Percentiles rank a stretch among this genome's conserved stretches.
Evolutionary conservation across 1,140 invertebrate species (phyloP).

Genomic region (Chrysopa pallens): DNA sequence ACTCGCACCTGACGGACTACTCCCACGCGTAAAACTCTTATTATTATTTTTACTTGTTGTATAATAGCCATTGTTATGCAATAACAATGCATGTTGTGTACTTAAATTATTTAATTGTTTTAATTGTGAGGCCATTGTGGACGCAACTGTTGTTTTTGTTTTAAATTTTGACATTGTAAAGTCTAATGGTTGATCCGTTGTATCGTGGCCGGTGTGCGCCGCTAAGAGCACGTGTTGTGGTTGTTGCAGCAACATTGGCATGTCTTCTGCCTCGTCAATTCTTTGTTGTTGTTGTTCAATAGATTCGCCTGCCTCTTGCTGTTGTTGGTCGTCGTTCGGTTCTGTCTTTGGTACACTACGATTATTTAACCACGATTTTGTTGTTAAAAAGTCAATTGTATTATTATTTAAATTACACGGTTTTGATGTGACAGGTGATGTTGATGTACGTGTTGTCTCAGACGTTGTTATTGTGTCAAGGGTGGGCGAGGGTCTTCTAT

Average conservation of each 20-base stretch:
- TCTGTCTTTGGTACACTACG: no score
- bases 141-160: conserved; percentile 12
- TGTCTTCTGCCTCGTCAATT: conserved; percentile 11
- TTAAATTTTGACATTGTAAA: conserved; percentile 28
- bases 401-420: conserved; percentile 16
- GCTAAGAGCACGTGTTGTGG: conserved; percentile 18
- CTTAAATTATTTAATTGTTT: conserved; percentile 16
- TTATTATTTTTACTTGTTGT: conserved; percentile 18
- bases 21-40: conserved; percentile 17
- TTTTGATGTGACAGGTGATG: conserved; percentile 6
- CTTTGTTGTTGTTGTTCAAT: not conserved
- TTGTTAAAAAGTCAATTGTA: conserved; percentile 17
- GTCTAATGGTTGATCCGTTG: conserved; percentile 23
- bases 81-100: conserved; percentile 20
- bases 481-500: conserved; percentile 18
- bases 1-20: conserved; percentile 17
- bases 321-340: not conserved
- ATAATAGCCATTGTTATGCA: conserved; percentile 16
- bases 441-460: conserved; percentile 1
- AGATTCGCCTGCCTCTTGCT: no score
- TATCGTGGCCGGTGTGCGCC: conserved; percentile 11
- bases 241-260: conserved; percentile 24
- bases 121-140: conserved; percentile 14
- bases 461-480: conserved; percentile 8
- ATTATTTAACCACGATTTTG: conserved; percentile 11